phyloP scores from a whole-genome alignment of 2,888 invertebrate species.

The Euzophera pinguis region DNA sequence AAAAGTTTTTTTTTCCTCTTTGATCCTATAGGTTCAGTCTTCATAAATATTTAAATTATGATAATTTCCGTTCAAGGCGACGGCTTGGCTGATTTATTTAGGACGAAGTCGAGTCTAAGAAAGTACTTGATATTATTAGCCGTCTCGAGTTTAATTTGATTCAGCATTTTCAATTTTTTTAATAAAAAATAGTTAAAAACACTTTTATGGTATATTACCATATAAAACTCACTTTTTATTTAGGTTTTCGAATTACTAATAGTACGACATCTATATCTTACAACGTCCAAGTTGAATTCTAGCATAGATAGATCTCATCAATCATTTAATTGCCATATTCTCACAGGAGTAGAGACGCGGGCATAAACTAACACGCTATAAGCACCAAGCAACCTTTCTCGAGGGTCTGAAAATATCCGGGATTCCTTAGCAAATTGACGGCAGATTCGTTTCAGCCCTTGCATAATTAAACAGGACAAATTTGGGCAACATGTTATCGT shows the following conservation, averaged over 20 bases:
- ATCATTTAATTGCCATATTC: no score
- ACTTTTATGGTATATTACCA: no score
- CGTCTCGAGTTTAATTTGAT: not conserved
- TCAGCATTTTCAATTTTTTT: not conserved
- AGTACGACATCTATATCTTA: no score
- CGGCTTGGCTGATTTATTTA: not conserved
- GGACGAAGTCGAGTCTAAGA: not conserved
- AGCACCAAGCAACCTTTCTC: not conserved
- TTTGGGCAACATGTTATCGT: not conserved
- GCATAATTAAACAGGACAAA: conserved; percentile 11
- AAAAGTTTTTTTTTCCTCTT: not conserved
- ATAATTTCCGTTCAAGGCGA: not conserved
- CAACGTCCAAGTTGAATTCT: no score
- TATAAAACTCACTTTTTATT: no score
- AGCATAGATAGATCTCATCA: no score
- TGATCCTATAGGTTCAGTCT: not conserved
- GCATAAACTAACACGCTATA: not conserved
- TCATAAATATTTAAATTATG: conserved; percentile 7
- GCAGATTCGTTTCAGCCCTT: not conserved
- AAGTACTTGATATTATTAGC: not conserved
- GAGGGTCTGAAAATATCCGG: not conserved
- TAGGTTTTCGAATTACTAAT: no score
- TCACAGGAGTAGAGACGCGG: no score
- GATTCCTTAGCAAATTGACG: not conserved
- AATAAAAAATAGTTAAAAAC: no score